Conservation (phyloP, 1,140 invertebrate genomes). For the Scaptomyza hsui region DNA sequence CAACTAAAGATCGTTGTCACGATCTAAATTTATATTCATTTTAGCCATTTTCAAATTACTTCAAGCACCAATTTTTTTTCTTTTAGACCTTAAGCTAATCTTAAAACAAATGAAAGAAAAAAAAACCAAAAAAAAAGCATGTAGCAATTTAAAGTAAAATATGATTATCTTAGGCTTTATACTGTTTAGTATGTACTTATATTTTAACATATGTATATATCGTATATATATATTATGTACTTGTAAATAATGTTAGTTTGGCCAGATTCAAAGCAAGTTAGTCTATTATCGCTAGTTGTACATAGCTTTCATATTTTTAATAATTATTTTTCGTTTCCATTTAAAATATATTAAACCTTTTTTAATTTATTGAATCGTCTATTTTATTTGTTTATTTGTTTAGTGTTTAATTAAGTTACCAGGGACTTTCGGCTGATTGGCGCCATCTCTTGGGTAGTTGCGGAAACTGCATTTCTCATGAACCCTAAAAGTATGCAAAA, state of each 20-base stretch:
- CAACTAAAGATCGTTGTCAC: background rate
- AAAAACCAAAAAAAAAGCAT: conserved; percentile 9
- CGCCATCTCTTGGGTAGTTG: background rate
- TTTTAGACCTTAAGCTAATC: background rate
- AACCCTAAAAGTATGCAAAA: background rate
- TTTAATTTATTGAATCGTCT: background rate
- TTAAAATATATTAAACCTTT: conserved; percentile 18
- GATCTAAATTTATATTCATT: background rate
- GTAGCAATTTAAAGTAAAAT: conserved; percentile 21
- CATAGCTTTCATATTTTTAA: conserved; percentile 43
- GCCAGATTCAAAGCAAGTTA: conserved; percentile 9
- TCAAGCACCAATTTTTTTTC: background rate
- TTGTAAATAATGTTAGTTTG: conserved; percentile 36
- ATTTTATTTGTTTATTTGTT: too few species aligned
- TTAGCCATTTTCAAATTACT: background rate
- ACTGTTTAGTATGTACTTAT: background rate
- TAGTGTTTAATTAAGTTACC: too few species aligned
- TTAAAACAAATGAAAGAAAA: background rate
- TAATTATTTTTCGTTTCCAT: conserved; percentile 28
- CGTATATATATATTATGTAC: conserved; percentile 9
- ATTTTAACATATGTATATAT: background rate
- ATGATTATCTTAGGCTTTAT: conserved; percentile 8
- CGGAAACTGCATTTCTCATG: background rate
- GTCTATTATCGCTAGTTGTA: conserved; percentile 25
- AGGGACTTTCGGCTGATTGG: too few species aligned